Percentiles rank a stretch among this genome's conserved stretches.
phyloP scores from a whole-genome alignment of 2,888 invertebrate genomes.

The Drosophila conformis region DNA sequence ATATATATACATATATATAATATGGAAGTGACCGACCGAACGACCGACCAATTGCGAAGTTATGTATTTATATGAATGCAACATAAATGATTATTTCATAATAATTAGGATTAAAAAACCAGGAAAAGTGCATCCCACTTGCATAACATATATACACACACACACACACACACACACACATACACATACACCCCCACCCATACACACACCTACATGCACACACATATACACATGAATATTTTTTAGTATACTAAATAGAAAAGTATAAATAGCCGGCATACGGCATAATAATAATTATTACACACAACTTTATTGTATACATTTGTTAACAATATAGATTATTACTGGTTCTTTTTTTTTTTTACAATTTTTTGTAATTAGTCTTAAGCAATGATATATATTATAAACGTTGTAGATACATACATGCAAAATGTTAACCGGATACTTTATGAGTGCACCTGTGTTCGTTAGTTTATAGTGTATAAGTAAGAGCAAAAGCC shows the following conservation, averaged over 20 bases:
- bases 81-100: slow-evolving; percentile 24
- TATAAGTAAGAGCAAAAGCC: slow-evolving; percentile 44
- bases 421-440: slow-evolving; percentile 65
- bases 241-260: not conserved
- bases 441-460: slow-evolving; percentile 80
- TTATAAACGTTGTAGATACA: slow-evolving; percentile 49
- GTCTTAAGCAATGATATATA: slow-evolving; percentile 33
- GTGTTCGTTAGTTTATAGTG: slow-evolving; percentile 77
- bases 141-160: not conserved
- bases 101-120: slow-evolving; percentile 23
- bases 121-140: slow-evolving; percentile 20
- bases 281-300: slow-evolving; percentile 9
- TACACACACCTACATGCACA: slow-evolving; percentile 2
- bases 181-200: slow-evolving; percentile 1
- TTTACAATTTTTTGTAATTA: slow-evolving; percentile 23
- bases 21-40: slow-evolving; percentile 79
- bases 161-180: slow-evolving; percentile 2
- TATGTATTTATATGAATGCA: slow-evolving; percentile 44
- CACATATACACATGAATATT: slow-evolving; percentile 10
- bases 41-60: slow-evolving; percentile 76
- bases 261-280: slow-evolving; percentile 1
- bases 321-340: slow-evolving; percentile 52
- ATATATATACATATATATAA: slow-evolving; percentile 17
- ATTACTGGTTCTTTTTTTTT: slow-evolving; percentile 24
- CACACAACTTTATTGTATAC: slow-evolving; percentile 27